These are phyloP conservation scores for Crotophaga sulcirostris DNA, from an alignment of 2,113 vertebrate species.

Conservation along the genomic window DNA sequence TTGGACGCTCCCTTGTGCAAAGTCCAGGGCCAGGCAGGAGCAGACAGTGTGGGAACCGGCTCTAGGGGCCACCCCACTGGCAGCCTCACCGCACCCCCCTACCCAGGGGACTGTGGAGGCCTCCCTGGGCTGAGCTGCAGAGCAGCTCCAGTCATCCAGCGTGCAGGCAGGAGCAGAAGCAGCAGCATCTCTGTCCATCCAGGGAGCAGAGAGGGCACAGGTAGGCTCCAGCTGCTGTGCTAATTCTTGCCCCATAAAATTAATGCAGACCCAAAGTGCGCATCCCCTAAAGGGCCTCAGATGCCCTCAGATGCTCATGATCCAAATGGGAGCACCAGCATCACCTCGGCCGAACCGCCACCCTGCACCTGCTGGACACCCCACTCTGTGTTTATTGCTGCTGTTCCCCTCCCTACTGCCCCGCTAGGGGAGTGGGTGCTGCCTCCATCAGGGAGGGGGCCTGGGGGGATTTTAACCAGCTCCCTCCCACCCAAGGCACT, in stretches of 20 bases:
- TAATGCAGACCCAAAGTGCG: not conserved
- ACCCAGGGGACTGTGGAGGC: not conserved
- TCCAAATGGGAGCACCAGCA: not conserved
- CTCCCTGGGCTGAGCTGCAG: rapidly evolving
- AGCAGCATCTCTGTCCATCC: not conserved
- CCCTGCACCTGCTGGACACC: too few relatives aligned
- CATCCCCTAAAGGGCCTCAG: not conserved
- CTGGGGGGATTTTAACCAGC: not conserved
- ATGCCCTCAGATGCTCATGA: rapidly evolving
- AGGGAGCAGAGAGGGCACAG: not conserved
- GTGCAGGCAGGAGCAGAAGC: not conserved
- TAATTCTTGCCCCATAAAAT: rapidly evolving
- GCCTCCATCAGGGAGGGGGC: not conserved
- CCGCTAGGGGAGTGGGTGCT: not conserved
- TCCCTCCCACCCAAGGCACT: not conserved
- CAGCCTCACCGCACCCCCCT: not conserved
- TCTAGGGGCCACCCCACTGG: not conserved
- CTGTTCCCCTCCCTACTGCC: not conserved
- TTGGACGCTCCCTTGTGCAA: not conserved
- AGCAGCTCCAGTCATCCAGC: rapidly evolving
- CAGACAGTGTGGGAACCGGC: not conserved
- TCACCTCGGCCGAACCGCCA: not conserved
- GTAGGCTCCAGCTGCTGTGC: not conserved
- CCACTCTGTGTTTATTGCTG: not conserved
- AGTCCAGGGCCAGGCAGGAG: not conserved